Conservation (phyloP, 2,113 vertebrate species). For the Lampris megalopsis region DNA sequence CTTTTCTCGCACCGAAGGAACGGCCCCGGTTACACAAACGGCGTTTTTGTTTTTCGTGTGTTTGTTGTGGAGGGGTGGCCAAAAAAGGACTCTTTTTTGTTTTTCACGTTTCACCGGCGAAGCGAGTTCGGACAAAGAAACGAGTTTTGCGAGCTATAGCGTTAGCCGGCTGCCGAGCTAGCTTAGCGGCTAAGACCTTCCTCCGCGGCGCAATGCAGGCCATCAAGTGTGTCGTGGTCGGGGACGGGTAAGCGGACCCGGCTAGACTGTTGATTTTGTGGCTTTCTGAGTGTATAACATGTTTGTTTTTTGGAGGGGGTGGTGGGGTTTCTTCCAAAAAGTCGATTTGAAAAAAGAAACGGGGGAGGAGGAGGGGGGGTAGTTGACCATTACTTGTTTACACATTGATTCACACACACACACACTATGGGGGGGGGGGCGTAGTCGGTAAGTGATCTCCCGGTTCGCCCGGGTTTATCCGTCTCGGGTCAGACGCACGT, state of each 20-base stretch:
- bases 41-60: background rate
- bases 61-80: no score
- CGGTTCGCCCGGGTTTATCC: no score
- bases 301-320: no score
- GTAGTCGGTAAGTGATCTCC: no score
- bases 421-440: no score
- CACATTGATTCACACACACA: no score
- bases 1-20: background rate
- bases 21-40: background rate
- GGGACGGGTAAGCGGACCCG: slow-evolving; percentile 89
- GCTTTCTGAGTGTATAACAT: background rate
- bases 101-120: slow-evolving; percentile 33
- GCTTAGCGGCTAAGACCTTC: slow-evolving; percentile 64
- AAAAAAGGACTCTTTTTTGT: background rate
- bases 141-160: slow-evolving; percentile 61
- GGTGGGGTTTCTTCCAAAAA: no score
- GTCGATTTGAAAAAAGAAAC: no score
- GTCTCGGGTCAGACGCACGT: no score
- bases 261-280: background rate
- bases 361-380: no score
- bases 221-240: slow-evolving; percentile 98
- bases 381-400: no score
- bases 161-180: slow-evolving; percentile 66
- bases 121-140: slow-evolving; percentile 74
- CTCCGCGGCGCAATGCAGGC: slow-evolving; percentile 88